These are phyloP conservation scores for Drosophila carrolli DNA, from an alignment of 1,140 invertebrate species.

Conservation along the genomic window DNA sequence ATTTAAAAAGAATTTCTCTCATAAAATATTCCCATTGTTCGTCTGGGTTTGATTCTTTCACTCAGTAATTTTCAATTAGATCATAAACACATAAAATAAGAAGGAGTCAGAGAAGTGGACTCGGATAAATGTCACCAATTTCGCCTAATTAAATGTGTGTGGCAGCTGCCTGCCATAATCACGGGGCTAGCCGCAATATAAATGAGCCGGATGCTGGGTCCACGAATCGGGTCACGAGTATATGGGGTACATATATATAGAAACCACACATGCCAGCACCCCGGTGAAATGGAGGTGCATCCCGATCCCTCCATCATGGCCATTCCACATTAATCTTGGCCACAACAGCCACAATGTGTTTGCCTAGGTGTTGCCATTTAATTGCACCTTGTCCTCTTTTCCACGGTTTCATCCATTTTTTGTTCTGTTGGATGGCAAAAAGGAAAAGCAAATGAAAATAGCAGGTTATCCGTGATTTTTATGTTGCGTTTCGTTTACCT, in stretches of 20 bases:
- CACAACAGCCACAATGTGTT: conserved; percentile 71
- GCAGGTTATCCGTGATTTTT: conserved; percentile 68
- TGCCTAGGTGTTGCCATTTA: conserved; percentile 67
- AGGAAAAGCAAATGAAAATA: conserved; percentile 44
- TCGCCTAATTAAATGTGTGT: conserved; percentile 69
- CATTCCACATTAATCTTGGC: conserved; percentile 56
- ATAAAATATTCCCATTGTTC: not conserved
- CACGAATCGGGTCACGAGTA: conserved; percentile 62
- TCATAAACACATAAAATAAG: conserved; percentile 6
- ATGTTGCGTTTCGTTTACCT: conserved; percentile 54
- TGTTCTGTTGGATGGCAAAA: not conserved
- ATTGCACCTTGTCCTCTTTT: conserved; percentile 42
- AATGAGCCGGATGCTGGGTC: conserved; percentile 51
- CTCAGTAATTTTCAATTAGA: conserved; percentile 41
- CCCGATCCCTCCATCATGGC: conserved; percentile 1
- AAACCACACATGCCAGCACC: conserved; percentile 39
- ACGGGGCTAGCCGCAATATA: conserved; percentile 57
- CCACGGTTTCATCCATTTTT: not conserved
- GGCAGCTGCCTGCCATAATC: conserved; percentile 59
- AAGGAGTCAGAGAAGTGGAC: conserved; percentile 1
- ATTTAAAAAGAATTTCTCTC: conserved; percentile 1
- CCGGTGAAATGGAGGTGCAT: conserved; percentile 32
- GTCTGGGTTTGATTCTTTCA: not conserved
- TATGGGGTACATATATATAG: conserved; percentile 12
- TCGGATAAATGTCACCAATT: conserved; percentile 51